Evolutionary conservation across 2,797 vertebrate species (phyloP).

Genomic region (Enteromius fasciolatus): DNA sequence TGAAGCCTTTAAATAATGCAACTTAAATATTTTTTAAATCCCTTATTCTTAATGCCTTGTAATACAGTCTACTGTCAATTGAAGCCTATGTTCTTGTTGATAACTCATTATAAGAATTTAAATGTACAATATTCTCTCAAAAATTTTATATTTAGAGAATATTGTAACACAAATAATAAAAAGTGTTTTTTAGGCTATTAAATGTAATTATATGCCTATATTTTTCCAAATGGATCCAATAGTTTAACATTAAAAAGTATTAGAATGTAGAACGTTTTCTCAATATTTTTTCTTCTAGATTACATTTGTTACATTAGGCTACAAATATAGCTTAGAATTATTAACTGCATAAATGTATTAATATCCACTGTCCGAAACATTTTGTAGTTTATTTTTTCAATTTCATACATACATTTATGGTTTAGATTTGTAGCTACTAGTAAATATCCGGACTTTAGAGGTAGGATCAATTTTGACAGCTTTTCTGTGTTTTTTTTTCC

Average conservation of each 20-base stretch:
- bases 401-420: not conserved
- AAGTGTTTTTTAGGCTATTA: not conserved
- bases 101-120: not conserved
- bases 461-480: not conserved
- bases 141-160: not conserved
- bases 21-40: not conserved
- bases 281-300: not conserved
- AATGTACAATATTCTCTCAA: too few species aligned
- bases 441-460: not conserved
- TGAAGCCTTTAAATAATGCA: not conserved
- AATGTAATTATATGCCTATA: not conserved
- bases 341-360: not conserved
- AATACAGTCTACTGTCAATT: not conserved
- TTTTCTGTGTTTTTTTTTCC: not conserved
- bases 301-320: too few species aligned
- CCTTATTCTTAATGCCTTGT: not conserved
- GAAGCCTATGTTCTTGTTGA: not conserved
- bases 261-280: not conserved
- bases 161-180: not conserved
- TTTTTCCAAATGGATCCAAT: not conserved
- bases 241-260: not conserved
- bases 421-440: not conserved
- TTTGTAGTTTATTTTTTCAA: not conserved
- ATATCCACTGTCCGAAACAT: not conserved
- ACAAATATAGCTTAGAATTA: not conserved